phyloP scores from a whole-genome alignment of 2,797 vertebrate species.

The Gallirallus australis region DNA sequence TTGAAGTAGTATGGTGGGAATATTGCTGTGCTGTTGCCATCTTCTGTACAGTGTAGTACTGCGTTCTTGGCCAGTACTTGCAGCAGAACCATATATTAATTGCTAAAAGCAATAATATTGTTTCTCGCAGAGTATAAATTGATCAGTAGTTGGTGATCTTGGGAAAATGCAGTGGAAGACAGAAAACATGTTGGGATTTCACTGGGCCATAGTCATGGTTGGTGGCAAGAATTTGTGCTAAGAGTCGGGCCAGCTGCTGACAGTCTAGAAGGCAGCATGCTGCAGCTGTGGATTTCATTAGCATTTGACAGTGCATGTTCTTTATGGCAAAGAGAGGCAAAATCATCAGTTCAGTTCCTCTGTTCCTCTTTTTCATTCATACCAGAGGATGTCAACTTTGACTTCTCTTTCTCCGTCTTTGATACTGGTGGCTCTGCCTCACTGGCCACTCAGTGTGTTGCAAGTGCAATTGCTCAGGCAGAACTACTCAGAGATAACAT shows the following conservation, averaged over 20 bases:
- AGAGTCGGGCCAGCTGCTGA: neutral
- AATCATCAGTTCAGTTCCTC: neutral
- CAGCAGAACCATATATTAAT: neutral
- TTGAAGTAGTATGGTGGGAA: neutral
- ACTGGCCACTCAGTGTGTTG: rapidly evolving
- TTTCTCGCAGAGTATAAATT: neutral
- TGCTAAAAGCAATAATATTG: neutral
- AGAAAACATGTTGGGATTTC: neutral
- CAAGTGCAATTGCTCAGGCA: neutral
- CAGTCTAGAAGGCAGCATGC: neutral
- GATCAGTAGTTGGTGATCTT: neutral
- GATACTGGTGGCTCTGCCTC: neutral
- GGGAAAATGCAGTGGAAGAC: neutral
- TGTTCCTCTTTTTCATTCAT: neutral
- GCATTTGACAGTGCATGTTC: neutral
- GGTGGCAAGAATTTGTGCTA: neutral
- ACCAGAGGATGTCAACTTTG: neutral
- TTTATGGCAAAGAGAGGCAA: neutral
- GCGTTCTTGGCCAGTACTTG: neutral
- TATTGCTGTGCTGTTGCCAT: neutral
- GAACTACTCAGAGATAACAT: neutral
- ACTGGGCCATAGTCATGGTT: neutral
- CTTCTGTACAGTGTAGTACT: neutral
- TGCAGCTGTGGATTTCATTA: neutral
- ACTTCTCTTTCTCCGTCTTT: neutral